A percentile compares a stretch with the other conserved stretches of the same genome.
Evolutionary conservation across 64 coral and sea anemone species (phyloP).

Genomic region (Acropora yongei): DNA sequence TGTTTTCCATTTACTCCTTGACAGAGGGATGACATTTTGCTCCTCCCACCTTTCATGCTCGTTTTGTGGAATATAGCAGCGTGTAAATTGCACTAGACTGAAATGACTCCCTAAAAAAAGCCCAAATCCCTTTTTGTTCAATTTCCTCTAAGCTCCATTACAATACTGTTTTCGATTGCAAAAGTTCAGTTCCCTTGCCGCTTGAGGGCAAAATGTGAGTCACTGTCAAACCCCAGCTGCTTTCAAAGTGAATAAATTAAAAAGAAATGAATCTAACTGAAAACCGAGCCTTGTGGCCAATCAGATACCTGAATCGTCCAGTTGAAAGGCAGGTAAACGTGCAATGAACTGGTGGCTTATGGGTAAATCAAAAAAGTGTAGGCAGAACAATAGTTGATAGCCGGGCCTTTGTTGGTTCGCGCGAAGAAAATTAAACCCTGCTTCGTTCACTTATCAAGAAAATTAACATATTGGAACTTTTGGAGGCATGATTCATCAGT

Average conservation of each 20-base stretch:
- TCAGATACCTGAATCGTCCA: not conserved
- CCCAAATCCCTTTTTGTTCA: too few species aligned
- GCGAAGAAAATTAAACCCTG: conserved; percentile 13
- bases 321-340: conserved; percentile 34
- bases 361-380: conserved; percentile 5
- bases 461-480: not conserved
- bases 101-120: too few species aligned
- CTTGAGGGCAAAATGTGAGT: not conserved
- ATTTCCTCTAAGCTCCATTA: not conserved
- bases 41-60: too few species aligned
- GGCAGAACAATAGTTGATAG: conserved; percentile 32
- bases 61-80: too few species aligned
- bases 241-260: conserved; percentile 44
- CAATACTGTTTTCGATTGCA: not conserved
- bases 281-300: not conserved
- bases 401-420: conserved; percentile 37
- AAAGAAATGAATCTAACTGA: conserved; percentile 19
- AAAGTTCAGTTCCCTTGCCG: not conserved
- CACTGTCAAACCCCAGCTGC: conserved; percentile 9
- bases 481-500: conserved; percentile 26
- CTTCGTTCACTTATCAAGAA: not conserved
- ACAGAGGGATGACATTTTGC: too few species aligned
- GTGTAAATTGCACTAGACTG: too few species aligned
- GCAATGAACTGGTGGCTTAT: conserved; percentile 19
- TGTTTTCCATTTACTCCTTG: too few species aligned